Base-by-base conservation (phyloP, 2,888 invertebrate species). In the Caenorhabditis angaria region DNA sequence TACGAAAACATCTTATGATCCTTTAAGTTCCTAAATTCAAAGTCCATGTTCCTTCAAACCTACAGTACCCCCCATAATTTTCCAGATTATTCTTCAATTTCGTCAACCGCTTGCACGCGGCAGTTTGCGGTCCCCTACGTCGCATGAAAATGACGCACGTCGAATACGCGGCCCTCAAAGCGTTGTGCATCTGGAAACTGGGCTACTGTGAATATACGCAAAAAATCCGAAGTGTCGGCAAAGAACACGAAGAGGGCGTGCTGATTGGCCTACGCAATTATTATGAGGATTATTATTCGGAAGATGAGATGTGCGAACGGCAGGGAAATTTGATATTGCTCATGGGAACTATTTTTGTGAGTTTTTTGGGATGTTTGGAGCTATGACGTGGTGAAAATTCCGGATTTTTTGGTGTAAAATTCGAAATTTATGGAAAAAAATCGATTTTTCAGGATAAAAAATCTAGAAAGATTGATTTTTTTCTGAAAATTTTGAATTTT, bases 91-190 rank as follows among this genome's bases (percentile, higher is more conserved):
- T 71, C 61, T 62, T 69, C 50, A 47, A 27, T 18, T 71, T 78
- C 32, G 25, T 78, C 20, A 32, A 41, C 12, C 35, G 78, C 1
- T 63, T 78, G 48, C 57, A 78, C 32, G 70, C 64, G 1, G 73
- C 74, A 2, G 27, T 78, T 0, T 70, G 76, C 22, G 51, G 60
- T 1, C 78, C 78, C 1, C 61, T 78, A 5, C 28, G 66, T 12
- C 58, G 47, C 10, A 25, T 71, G 18, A 61, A 68, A 6, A 10
- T 81, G 35, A 77, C 77, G 5, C 60, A 65, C 35, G 75, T 79
- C 18, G 81, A 81, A 28, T 77, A 76, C 27, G 77, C 81, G 14
- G 81, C 77, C 8, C 61, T 81, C 4, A 81, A 79, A 59, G 81
- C 76, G 0, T 41, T 81, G 1, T 77, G 77, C 29, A 67, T 76